Conservation (phyloP, 64 coral and sea anemone species). For the Acropora yongei region DNA sequence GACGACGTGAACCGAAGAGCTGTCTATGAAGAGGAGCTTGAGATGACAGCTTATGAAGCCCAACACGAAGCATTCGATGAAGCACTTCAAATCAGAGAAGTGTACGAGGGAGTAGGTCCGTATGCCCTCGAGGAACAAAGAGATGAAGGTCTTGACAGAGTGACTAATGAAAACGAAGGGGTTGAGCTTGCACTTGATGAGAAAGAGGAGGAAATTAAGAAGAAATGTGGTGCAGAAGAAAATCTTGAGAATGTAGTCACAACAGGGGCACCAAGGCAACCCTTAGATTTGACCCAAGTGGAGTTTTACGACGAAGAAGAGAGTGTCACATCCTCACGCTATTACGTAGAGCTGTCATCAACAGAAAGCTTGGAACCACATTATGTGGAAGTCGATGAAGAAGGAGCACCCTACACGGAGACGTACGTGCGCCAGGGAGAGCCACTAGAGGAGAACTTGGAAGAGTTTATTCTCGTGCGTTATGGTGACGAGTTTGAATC, state of each 20-base stretch:
- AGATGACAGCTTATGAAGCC: conserved; percentile 35
- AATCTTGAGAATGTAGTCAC: not conserved
- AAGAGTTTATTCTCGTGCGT: conserved; percentile 88
- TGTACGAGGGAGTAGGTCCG: not conserved
- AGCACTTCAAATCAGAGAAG: conserved; percentile 55
- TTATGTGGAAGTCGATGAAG: conserved; percentile 72
- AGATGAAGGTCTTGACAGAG: not conserved
- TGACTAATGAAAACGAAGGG: not conserved
- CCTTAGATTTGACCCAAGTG: conserved; percentile 52
- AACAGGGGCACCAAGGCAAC: not conserved
- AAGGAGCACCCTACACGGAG: conserved; percentile 58
- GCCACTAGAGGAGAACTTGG: conserved; percentile 86
- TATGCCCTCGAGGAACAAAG: conserved; percentile 16
- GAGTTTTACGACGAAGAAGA: conserved; percentile 83
- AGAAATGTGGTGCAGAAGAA: not conserved
- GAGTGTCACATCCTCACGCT: conserved; percentile 47
- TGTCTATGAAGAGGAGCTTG: conserved; percentile 64
- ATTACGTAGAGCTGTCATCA: conserved; percentile 91
- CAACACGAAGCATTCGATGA: not conserved
- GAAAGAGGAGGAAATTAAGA: conserved; percentile 28
- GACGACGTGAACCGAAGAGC: not conserved
- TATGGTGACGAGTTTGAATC: conserved; percentile 79
- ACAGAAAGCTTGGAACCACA: conserved; percentile 80
- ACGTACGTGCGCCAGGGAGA: conserved; percentile 84
- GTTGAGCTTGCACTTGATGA: not conserved